These are phyloP conservation scores for Neosalanx taihuensis DNA, from an alignment of 2,797 vertebrate species.

Conservation along the genomic window DNA sequence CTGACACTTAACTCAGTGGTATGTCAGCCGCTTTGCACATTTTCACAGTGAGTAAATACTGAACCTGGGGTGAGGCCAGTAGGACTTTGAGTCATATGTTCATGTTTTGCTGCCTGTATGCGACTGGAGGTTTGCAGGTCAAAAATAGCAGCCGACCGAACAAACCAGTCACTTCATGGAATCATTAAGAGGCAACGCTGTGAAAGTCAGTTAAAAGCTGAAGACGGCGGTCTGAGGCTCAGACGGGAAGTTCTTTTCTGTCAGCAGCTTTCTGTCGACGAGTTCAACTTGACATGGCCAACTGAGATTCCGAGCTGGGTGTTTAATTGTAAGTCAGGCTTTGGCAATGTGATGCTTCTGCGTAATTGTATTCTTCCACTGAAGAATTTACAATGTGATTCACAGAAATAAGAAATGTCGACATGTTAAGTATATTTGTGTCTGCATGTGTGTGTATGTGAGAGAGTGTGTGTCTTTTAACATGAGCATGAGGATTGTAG, in stretches of 20 bases:
- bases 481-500: no score
- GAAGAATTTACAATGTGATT: neutral
- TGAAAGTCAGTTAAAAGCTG: neutral
- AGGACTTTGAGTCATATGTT: slow-evolving; percentile 46
- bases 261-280: neutral
- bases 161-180: slow-evolving; percentile 5
- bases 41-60: slow-evolving; percentile 32
- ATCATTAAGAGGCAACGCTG: neutral
- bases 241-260: neutral
- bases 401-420: neutral
- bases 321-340: neutral
- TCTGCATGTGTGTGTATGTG: neutral
- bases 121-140: slow-evolving; percentile 5
- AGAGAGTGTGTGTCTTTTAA: neutral
- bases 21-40: slow-evolving; percentile 26
- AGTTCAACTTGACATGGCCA: no score
- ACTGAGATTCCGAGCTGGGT: no score
- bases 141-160: slow-evolving; percentile 34
- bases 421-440: neutral
- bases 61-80: slow-evolving; percentile 36
- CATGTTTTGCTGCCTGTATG: slow-evolving; percentile 13
- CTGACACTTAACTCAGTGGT: slow-evolving; percentile 31
- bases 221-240: neutral
- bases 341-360: neutral
- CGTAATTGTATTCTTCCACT: neutral